phyloP scores from a whole-genome alignment of 2,888 invertebrate genomes.

The Pantelozetes paolii region DNA sequence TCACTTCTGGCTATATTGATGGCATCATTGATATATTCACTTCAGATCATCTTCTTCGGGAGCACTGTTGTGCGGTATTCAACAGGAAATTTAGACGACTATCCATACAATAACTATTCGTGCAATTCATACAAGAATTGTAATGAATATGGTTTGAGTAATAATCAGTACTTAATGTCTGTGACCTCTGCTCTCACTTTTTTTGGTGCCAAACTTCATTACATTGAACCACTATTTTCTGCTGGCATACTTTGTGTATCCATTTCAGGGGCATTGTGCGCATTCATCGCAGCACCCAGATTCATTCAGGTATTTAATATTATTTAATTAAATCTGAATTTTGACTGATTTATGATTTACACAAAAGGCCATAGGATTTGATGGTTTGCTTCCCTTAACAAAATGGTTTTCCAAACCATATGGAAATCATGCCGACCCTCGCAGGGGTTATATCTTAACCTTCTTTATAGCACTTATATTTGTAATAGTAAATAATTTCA shows the following conservation, averaged over 20 bases:
- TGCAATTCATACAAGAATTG: not conserved
- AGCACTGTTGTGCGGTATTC: not conserved
- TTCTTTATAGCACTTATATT: constrained; percentile 80
- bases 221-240: constrained; percentile 7
- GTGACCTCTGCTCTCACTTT: not conserved
- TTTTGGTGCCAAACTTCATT: not conserved
- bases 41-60: not conserved
- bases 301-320: not conserved
- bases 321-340: not conserved
- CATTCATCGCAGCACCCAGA: not conserved
- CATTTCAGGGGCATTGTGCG: not conserved
- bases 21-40: not conserved
- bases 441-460: constrained; percentile 84
- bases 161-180: constrained; percentile 2
- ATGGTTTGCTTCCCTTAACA: not conserved
- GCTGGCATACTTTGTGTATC: not conserved
- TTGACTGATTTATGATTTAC: not conserved
- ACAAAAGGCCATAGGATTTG: not conserved
- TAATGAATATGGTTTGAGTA: not conserved
- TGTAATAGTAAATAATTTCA: constrained; percentile 66
- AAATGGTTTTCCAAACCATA: constrained; percentile 56
- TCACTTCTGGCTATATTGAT: not conserved
- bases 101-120: constrained; percentile 6
- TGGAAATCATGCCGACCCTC: constrained; percentile 60
- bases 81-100: not conserved